Percentiles rank a stretch among this genome's conserved stretches.
Conservation (phyloP, 2,113 vertebrate species). For the Osmerus eperlanus region DNA sequence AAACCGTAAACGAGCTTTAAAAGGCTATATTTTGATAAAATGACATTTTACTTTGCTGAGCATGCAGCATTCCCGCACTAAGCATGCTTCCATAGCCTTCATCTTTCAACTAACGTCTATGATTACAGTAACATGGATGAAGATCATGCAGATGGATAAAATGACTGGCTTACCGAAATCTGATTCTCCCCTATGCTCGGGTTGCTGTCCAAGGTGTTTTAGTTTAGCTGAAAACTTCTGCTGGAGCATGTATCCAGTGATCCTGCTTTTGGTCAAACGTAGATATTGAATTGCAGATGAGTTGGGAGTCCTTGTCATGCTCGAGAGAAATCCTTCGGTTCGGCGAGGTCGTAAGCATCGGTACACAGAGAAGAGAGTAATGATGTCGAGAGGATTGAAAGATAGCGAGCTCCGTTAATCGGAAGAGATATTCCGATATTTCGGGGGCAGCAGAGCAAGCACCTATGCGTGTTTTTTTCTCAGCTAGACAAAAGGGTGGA, state of each 20-base stretch:
- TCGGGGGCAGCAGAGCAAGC: slow-evolving; percentile 44
- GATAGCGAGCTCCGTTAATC: slow-evolving; percentile 25
- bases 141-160: background rate
- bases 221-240: slow-evolving; percentile 77
- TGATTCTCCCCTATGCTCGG: slow-evolving; percentile 69
- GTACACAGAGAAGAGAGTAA: slow-evolving; percentile 56
- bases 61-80: slow-evolving; percentile 65
- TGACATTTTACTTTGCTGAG: slow-evolving; percentile 58
- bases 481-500: slow-evolving; percentile 60
- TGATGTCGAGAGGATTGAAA: slow-evolving; percentile 7
- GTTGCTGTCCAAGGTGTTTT: slow-evolving; percentile 66
- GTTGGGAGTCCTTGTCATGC: slow-evolving; percentile 78
- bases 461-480: slow-evolving; percentile 48
- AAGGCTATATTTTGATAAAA: background rate
- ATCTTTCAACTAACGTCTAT: slow-evolving; percentile 45
- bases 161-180: slow-evolving; percentile 71
- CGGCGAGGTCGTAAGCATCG: slow-evolving; percentile 62
- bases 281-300: slow-evolving; percentile 74
- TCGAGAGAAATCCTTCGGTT: slow-evolving; percentile 70
- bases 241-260: slow-evolving; percentile 73
- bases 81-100: slow-evolving; percentile 40
- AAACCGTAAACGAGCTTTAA: background rate
- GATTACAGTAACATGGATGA: slow-evolving; percentile 2
- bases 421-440: slow-evolving; percentile 59
- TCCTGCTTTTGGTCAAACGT: slow-evolving; percentile 70